Conservation (phyloP, 2,888 invertebrate genomes). For the Athetis lepigone region DNA sequence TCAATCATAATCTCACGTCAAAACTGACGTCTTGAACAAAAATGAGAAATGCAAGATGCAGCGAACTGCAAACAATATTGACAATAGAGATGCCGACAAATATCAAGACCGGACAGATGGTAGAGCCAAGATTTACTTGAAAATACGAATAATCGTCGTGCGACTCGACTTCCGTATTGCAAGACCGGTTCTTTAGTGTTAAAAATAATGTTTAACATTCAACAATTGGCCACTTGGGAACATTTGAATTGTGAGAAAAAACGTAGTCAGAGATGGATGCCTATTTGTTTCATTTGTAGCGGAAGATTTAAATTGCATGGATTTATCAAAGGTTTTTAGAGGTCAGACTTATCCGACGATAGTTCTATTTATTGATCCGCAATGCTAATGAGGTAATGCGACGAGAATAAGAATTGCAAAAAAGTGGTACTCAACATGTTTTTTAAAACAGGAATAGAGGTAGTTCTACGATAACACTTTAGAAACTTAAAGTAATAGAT, state of each 20-base stretch:
- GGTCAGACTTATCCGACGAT: background rate
- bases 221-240: slow-evolving; percentile 60
- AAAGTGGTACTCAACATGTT: background rate
- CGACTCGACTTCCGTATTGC: slow-evolving; percentile 82
- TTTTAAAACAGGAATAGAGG: background rate
- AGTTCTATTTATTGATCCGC: slow-evolving; percentile 1
- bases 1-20: slow-evolving; percentile 62
- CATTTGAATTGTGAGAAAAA: slow-evolving; percentile 58
- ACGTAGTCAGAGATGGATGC: slow-evolving; percentile 16
- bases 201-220: slow-evolving; percentile 55
- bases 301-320: slow-evolving; percentile 5
- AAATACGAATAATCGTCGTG: slow-evolving; percentile 82
- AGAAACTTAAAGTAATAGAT: too few relatives aligned
- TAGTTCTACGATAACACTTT: background rate
- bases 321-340: slow-evolving; percentile 22
- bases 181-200: slow-evolving; percentile 77
- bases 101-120: slow-evolving; percentile 77
- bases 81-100: slow-evolving; percentile 72
- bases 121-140: slow-evolving; percentile 70
- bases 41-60: slow-evolving; percentile 70
- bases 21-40: slow-evolving; percentile 61
- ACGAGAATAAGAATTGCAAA: background rate
- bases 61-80: slow-evolving; percentile 59
- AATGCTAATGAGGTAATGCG: slow-evolving; percentile 5
- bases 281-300: slow-evolving; percentile 33